phyloP scores from a whole-genome alignment of 2,888 invertebrate genomes.

The Lasioglossum zephyrum region DNA sequence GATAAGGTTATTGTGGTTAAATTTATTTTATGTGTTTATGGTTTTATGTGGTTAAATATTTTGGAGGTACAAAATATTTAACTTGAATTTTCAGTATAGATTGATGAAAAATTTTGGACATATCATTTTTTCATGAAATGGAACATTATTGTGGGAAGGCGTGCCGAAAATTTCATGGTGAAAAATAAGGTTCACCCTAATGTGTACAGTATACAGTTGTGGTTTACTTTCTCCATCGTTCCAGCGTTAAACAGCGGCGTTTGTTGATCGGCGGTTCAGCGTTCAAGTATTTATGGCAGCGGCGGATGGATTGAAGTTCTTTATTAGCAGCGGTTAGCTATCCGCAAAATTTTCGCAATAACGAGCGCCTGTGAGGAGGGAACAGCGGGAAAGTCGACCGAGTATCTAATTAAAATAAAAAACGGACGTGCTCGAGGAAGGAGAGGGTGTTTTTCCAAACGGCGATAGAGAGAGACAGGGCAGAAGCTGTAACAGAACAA shows the following conservation, averaged over 20 bases:
- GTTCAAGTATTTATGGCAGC: not conserved
- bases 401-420: constrained; percentile 48
- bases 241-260: not conserved
- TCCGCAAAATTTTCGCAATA: not conserved
- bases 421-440: not conserved
- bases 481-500: not conserved
- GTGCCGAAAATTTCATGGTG: too few relatives aligned
- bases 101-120: too few relatives aligned
- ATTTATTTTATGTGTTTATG: too few relatives aligned
- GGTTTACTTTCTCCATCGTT: too few relatives aligned
- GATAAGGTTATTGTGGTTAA: too few relatives aligned
- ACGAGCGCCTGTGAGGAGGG: not conserved
- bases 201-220: too few relatives aligned
- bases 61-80: too few relatives aligned
- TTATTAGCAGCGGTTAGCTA: not conserved
- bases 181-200: too few relatives aligned
- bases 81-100: too few relatives aligned
- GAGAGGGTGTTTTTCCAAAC: not conserved
- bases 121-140: too few relatives aligned
- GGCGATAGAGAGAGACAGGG: not conserved
- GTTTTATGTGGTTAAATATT: too few relatives aligned
- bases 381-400: not conserved
- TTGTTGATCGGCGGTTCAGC: not conserved
- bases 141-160: too few relatives aligned
- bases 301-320: not conserved